Evolutionary conservation across 2,888 invertebrate genomes (phyloP).

Genomic region (Thymelicus acteon): DNA sequence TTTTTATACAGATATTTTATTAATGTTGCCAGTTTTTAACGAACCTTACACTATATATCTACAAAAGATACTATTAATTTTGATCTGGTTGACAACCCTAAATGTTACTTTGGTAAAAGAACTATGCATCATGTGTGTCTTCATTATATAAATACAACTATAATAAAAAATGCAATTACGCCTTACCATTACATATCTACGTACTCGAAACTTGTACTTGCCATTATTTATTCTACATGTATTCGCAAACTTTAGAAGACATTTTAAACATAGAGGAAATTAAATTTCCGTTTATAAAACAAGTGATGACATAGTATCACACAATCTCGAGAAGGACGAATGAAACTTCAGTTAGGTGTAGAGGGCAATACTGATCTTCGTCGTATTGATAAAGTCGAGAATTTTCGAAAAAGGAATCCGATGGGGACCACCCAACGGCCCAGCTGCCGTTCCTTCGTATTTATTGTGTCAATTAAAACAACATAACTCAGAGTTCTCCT

Average conservation of each 20-base stretch:
- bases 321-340: constrained; percentile 15
- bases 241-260: neutral
- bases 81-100: no score
- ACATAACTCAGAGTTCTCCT: constrained; percentile 68
- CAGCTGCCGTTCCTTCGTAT: constrained; percentile 62
- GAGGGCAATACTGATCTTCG: constrained; percentile 53
- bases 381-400: constrained; percentile 64
- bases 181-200: no score
- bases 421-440: constrained; percentile 69
- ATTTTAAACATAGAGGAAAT: neutral
- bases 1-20: no score
- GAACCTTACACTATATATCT: no score
- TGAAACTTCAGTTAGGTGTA: constrained; percentile 42
- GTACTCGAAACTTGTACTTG: no score
- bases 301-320: constrained; percentile 15
- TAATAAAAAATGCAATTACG: no score
- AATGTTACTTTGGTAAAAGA: no score
- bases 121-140: no score
- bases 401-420: constrained; percentile 65
- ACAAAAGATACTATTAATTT: no score
- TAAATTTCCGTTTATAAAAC: neutral
- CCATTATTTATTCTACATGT: no score
- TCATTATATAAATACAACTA: no score
- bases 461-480: constrained; percentile 83
- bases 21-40: no score